A percentile compares a stretch with the other conserved stretches of the same genome.
Conservation (phyloP, 2,797 vertebrate genomes). For the Coilia nasus region DNA sequence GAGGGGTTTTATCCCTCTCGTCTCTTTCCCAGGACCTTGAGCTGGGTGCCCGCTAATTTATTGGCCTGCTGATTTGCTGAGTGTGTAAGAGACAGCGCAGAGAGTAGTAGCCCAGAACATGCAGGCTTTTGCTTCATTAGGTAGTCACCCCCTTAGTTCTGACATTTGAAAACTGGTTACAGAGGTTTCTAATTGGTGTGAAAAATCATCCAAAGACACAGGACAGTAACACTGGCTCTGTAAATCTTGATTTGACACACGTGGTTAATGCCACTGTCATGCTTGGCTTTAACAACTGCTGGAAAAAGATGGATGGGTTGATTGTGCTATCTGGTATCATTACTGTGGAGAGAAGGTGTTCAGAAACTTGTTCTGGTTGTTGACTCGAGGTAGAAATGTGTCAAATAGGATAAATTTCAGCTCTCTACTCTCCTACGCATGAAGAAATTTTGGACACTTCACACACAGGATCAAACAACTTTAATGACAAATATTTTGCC, state of each 20-base stretch:
- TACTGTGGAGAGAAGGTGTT: not conserved
- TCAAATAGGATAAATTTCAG: not conserved
- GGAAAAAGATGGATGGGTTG: not conserved
- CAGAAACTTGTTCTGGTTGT: not conserved
- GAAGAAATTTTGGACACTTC: not conserved
- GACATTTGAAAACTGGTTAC: slow-evolving; percentile 77
- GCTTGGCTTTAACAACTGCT: not conserved
- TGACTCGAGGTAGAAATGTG: not conserved
- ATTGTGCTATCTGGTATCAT: not conserved
- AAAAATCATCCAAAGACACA: slow-evolving; percentile 65
- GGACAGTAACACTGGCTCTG: slow-evolving; percentile 42
- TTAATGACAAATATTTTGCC: not conserved
- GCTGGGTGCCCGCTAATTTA: slow-evolving; percentile 53
- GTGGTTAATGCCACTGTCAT: slow-evolving; percentile 7
- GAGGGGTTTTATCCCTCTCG: slow-evolving; percentile 66
- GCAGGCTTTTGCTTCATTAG: slow-evolving; percentile 73
- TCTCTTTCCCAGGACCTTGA: slow-evolving; percentile 68
- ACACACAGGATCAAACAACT: not conserved
- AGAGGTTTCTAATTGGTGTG: slow-evolving; percentile 69
- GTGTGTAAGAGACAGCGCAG: slow-evolving; percentile 53
- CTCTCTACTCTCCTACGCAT: not conserved
- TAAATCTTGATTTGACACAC: slow-evolving; percentile 53
- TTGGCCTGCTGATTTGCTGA: slow-evolving; percentile 52
- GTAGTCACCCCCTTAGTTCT: slow-evolving; percentile 70
- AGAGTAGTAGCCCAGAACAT: slow-evolving; percentile 65